These are phyloP conservation scores for Ceyx cyanopectus DNA, from an alignment of 2,113 vertebrate genomes.

Conservation along the genomic window DNA sequence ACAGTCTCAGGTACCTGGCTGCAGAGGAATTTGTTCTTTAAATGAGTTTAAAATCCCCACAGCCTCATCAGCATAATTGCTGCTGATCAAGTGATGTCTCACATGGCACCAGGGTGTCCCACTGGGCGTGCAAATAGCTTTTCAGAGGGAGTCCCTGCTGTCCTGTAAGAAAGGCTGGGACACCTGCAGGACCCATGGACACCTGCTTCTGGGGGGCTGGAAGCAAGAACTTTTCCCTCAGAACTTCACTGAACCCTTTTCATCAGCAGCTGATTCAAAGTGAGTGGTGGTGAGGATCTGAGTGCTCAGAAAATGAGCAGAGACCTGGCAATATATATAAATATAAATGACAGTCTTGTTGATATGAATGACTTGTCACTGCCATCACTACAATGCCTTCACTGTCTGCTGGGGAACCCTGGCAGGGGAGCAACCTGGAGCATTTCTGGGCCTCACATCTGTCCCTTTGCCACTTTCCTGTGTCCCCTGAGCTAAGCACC, in stretches of 20 bases:
- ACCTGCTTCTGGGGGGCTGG: background rate
- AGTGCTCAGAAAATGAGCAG: background rate
- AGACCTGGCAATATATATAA: background rate
- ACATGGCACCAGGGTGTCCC: background rate
- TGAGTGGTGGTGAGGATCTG: background rate
- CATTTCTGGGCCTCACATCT: background rate
- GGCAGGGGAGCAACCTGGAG: background rate
- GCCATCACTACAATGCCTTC: background rate
- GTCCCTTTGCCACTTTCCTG: background rate
- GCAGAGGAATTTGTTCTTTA: background rate
- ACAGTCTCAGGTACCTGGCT: background rate
- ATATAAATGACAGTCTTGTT: background rate
- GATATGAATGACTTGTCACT: background rate
- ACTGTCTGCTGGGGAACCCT: background rate
- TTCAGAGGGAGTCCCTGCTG: background rate
- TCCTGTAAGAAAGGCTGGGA: background rate
- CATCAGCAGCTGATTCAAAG: background rate
- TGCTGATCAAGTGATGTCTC: background rate
- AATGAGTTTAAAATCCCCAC: rapidly evolving
- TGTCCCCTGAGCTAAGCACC: background rate
- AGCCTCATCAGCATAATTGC: background rate
- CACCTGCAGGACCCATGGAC: background rate
- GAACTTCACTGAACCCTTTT: background rate
- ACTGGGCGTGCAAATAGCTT: background rate
- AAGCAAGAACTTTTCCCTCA: background rate